Conservation (phyloP, 1,140 invertebrate genomes). For the Neodiprion virginianus region DNA sequence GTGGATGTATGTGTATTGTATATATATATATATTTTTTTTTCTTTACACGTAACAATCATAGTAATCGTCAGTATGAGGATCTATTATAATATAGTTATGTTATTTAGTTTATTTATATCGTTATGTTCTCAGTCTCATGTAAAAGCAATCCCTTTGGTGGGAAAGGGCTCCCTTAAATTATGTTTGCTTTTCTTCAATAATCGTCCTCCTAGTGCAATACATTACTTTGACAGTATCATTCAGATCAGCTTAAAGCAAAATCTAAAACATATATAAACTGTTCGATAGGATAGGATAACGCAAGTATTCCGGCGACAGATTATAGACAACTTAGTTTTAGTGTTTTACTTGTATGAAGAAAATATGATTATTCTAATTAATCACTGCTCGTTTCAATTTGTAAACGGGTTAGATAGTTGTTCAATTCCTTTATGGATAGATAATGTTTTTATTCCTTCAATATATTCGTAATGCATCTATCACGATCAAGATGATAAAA, state of each 20-base stretch:
- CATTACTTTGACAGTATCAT: neutral
- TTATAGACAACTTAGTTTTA: neutral
- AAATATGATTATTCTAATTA: neutral
- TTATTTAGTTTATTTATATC: neutral
- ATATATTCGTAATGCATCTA: neutral
- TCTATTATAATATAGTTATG: neutral
- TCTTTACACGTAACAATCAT: neutral
- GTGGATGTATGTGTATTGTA: neutral
- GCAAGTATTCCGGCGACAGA: neutral
- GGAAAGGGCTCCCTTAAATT: conserved; percentile 1
- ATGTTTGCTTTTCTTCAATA: neutral
- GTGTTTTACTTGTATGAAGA: neutral
- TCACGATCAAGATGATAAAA: neutral
- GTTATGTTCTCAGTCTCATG: conserved; percentile 7
- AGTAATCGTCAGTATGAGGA: neutral
- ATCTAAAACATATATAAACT: neutral
- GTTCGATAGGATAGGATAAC: neutral
- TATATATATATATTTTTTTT: neutral
- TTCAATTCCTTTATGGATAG: neutral
- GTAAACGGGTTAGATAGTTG: neutral
- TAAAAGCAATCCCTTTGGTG: conserved; percentile 3
- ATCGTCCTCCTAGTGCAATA: neutral
- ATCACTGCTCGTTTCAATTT: neutral
- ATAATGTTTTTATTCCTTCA: neutral
- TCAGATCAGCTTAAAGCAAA: neutral